Evolutionary conservation across 2,797 vertebrate genomes (phyloP).

Genomic region (Chloroceryle amazona): DNA sequence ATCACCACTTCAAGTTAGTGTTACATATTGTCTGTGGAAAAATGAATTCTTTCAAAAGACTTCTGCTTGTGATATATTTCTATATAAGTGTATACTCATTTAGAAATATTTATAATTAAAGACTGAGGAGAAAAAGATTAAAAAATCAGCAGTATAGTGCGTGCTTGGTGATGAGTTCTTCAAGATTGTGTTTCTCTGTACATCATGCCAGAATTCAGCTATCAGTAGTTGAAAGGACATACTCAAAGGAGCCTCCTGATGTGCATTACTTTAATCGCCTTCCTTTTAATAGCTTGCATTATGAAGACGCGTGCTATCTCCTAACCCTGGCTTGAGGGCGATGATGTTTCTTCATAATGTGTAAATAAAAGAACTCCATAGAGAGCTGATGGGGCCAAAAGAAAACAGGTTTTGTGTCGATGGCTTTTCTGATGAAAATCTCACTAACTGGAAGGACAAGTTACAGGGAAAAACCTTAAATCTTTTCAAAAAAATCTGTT

Average conservation of each 20-base stretch:
- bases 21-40: not conserved
- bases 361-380: not conserved
- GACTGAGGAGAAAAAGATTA: not conserved
- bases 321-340: not conserved
- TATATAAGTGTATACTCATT: not conserved
- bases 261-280: not conserved
- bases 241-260: not conserved
- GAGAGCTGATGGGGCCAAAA: constrained; percentile 17
- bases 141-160: not conserved
- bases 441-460: constrained; percentile 2
- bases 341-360: not conserved
- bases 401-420: constrained; percentile 12
- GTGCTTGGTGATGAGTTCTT: not conserved
- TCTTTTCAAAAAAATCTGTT: not conserved
- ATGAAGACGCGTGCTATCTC: not conserved
- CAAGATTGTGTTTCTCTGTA: not conserved
- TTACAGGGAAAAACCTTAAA: fast-evolving
- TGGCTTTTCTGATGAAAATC: constrained; percentile 11
- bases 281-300: not conserved
- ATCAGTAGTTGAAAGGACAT: not conserved
- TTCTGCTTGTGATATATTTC: not conserved
- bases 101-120: constrained; percentile 30
- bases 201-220: not conserved
- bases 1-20: not conserved
- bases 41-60: not conserved